Evolutionary conservation across 2,113 vertebrate genomes (phyloP).

Genomic region (Lipotes vexillifer): DNA sequence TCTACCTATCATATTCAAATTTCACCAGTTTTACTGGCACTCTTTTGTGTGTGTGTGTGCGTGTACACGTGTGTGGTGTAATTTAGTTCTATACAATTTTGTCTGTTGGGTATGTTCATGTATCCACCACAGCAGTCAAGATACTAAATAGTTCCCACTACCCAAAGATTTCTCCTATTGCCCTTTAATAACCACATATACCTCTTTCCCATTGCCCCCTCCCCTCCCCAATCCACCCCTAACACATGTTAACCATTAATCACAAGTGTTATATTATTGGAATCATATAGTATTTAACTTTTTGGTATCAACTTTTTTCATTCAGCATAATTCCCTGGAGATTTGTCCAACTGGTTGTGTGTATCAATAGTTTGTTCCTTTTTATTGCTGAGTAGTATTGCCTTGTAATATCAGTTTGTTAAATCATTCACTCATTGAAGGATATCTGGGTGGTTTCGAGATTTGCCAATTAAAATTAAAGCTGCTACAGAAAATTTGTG

Average conservation of each 20-base stretch:
- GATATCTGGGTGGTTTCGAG: not conserved
- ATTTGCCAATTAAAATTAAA: not conserved
- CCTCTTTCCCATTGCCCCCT: not conserved
- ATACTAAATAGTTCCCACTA: not conserved
- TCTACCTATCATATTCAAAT: not conserved
- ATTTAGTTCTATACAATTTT: not conserved
- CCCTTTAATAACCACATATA: not conserved
- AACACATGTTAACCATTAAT: not conserved
- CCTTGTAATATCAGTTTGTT: not conserved
- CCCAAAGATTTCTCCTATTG: not conserved
- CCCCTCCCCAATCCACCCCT: not conserved
- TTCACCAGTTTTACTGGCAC: not conserved
- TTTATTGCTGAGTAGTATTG: not conserved
- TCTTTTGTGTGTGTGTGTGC: not conserved
- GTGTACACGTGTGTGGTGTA: not conserved
- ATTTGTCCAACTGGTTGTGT: not conserved
- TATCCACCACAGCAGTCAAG: not conserved
- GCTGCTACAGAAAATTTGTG: not conserved
- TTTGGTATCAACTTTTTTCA: not conserved
- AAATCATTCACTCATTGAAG: not conserved
- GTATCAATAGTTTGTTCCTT: not conserved
- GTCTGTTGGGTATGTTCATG: not conserved
- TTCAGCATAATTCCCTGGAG: not conserved
- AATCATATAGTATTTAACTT: not conserved
- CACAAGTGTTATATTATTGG: not conserved